Evolutionary conservation across 2,888 invertebrate genomes (phyloP), one percentile per base, ranked within the genome.

Genomic region (Harpalus rufipes): DNA sequence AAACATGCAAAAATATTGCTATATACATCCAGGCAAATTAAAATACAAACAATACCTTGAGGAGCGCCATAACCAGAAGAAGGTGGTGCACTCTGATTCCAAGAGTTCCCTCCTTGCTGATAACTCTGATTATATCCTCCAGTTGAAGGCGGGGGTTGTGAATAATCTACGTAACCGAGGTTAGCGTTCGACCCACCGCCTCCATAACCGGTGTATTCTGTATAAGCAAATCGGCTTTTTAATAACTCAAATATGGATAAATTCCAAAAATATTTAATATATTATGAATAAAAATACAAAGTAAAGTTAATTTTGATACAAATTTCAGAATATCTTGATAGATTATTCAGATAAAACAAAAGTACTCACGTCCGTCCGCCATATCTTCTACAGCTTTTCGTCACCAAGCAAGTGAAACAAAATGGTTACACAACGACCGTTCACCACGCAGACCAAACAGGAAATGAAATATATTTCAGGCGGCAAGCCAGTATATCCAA

Each of bases 121-220:
- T 80, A 79, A 59, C 51, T 72, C 58, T 85, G 85, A 72, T 72
- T 68, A 85, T 80, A 79, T 4, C 85, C 85, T 6, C 88, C 89
- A 14, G 88, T 88, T 25, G 88, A 87, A 8, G 90, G 90, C 59
- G 90, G 90, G 56, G 90, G 89, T 87, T 90, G 90, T 0, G 90
- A 90, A 87, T 90, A 90, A 88, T 90, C 89, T 14, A 88, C 88
- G 84, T 89, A 90, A 58, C 87, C 87, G 44, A 84, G 85, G 61
- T 82, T 78, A 8, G 84, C 44, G 21, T 72, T 76, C 25, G 81
- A 61, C 14, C 87, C 88, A 25, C 87, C 86, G 18, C 87, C 87
- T 16, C 88, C 88, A 86, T 85, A 86, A 79, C 80, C 87, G 74
- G 87, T 86, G 85, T 88, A 88, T 21, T 87, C 87, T 82, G 58